phyloP scores from a whole-genome alignment of 2,888 invertebrate species.

The Galeopsomyia nigrocyanea region DNA sequence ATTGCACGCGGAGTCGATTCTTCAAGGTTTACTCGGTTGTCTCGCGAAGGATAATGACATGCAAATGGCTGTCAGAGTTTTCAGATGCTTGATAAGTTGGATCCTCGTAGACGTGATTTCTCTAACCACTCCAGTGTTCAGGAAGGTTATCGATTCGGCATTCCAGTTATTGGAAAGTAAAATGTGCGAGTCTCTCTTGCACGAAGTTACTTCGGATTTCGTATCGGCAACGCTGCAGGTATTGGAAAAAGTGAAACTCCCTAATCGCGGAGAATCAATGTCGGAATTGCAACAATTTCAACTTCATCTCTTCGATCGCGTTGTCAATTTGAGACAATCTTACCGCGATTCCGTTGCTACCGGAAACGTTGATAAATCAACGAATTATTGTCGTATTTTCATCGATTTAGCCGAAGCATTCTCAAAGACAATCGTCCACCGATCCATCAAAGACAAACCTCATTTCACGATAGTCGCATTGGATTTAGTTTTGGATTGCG shows the following conservation, averaged over 20 bases:
- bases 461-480: conserved; percentile 88
- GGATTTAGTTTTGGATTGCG: conserved; percentile 91
- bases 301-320: too few relatives aligned
- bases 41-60: too few relatives aligned
- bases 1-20: conserved; percentile 81
- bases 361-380: conserved; percentile 92
- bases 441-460: conserved; percentile 73
- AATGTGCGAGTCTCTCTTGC: conserved; percentile 77
- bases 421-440: conserved; percentile 83
- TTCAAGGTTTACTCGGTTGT: conserved; percentile 87
- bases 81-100: conserved; percentile 94
- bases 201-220: conserved; percentile 90
- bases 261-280: conserved; percentile 72
- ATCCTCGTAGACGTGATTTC: conserved; percentile 86
- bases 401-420: conserved; percentile 95
- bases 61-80: conserved; percentile 79
- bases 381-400: conserved; percentile 94
- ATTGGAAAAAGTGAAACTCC: conserved; percentile 74
- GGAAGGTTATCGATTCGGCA: conserved; percentile 80
- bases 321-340: conserved; percentile 84
- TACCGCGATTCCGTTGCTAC: too few relatives aligned
- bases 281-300: conserved; percentile 79
- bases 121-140: conserved; percentile 71
- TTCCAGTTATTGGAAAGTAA: conserved; percentile 77
- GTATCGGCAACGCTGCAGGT: conserved; percentile 89